These are phyloP conservation scores for Grammomys dolichurus DNA, from an alignment of 2,113 vertebrate species.

Conservation along the genomic window DNA sequence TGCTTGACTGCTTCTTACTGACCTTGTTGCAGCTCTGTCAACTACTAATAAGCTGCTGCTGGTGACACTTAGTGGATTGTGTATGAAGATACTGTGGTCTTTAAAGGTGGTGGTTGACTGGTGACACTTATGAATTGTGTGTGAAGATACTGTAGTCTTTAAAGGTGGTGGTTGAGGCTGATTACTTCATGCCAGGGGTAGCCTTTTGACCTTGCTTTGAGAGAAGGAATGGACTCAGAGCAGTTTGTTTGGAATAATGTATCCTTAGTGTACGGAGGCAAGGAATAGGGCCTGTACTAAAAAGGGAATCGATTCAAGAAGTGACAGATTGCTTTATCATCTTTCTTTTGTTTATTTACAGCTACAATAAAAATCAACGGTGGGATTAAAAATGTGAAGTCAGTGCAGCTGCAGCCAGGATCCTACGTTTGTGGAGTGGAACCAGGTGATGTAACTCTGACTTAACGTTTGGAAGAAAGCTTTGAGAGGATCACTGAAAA, in stretches of 20 bases:
- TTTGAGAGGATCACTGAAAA: slow-evolving; percentile 16
- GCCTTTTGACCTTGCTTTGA: slow-evolving; percentile 30
- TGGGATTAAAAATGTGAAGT: slow-evolving; percentile 88
- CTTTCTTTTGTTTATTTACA: slow-evolving; percentile 80
- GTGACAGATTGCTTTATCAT: not conserved
- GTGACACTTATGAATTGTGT: not conserved
- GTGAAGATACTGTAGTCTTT: slow-evolving; percentile 27
- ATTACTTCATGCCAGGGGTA: not conserved
- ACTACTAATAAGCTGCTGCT: slow-evolving; percentile 39
- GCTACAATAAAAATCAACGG: slow-evolving; percentile 91
- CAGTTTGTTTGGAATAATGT: slow-evolving; percentile 27
- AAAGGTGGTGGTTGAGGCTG: slow-evolving; percentile 30
- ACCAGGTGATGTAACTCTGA: slow-evolving; percentile 86
- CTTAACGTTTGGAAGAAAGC: slow-evolving; percentile 22
- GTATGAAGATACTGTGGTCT: slow-evolving; percentile 24
- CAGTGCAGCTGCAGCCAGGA: slow-evolving; percentile 90
- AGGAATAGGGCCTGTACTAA: not conserved
- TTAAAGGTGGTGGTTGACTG: slow-evolving; percentile 43
- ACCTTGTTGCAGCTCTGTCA: slow-evolving; percentile 36
- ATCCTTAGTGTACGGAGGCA: not conserved
- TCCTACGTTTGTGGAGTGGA: slow-evolving; percentile 89
- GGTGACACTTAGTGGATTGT: not conserved
- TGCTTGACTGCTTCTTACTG: slow-evolving; percentile 7
- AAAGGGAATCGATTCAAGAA: not conserved
- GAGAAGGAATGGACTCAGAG: not conserved